Evolutionary conservation across 2,888 invertebrate species (phyloP).

Genomic region (Aradus depressus): DNA sequence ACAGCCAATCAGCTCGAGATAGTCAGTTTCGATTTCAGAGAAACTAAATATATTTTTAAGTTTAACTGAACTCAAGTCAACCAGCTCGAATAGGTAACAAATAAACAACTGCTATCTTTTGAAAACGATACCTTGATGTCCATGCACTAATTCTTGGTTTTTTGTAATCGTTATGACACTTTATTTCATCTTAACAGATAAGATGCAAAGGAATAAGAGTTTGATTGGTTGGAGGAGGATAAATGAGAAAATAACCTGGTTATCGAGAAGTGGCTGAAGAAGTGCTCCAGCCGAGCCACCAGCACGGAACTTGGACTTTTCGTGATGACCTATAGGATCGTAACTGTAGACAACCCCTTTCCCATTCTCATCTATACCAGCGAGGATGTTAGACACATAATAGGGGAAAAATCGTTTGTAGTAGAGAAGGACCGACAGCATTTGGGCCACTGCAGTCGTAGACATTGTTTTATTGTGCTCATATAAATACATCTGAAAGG

Average conservation of each 20-base stretch:
- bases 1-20: no score
- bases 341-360: conserved; percentile 92
- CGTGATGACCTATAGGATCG: conserved; percentile 94
- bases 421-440: conserved; percentile 91
- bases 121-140: no score
- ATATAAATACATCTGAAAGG: conserved; percentile 73
- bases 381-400: conserved; percentile 88
- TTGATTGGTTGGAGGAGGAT: no score
- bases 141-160: no score
- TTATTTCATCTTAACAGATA: no score
- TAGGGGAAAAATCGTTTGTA: conserved; percentile 97
- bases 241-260: conserved; percentile 66
- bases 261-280: conserved; percentile 90
- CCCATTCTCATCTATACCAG: conserved; percentile 85
- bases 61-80: no score
- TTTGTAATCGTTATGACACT: no score
- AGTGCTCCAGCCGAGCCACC: conserved; percentile 84
- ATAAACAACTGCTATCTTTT: no score
- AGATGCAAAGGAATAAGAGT: no score
- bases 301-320: conserved; percentile 70
- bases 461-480: conserved; percentile 88
- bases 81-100: no score
- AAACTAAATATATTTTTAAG: no score
- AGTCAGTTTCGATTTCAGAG: no score
- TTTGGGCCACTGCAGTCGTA: conserved; percentile 85